Base-by-base conservation (phyloP, 2,113 vertebrate genomes). In the Morone saxatilis region DNA sequence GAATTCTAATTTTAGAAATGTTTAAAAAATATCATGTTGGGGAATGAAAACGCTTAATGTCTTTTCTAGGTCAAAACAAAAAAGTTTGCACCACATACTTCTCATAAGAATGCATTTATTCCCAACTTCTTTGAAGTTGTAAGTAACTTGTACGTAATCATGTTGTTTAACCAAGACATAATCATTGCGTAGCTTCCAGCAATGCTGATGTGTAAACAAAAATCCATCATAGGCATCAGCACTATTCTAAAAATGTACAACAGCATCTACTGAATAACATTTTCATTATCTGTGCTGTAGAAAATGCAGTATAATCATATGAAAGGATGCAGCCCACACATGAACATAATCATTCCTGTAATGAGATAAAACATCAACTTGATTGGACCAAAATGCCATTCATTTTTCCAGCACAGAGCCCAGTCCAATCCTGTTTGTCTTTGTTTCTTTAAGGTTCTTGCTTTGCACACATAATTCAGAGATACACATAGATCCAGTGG, bases 311-410 rank as follows among this genome's bases (percentile, higher is more conserved):
- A 54, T 60, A 72, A 63, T 56, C 20, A 59, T 5, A 56, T 69
- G 41, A 79, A 71, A 63, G 61, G 43, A 71, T 47, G 10, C 61
- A 59, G 53, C 76, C 76, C 54, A 76, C 54, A 70, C 72, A 22
- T 22, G 17, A 67, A 51, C 69, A 71, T 70, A 74, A 83, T 77
- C 54, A 25, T n/a, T 41, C 63, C 76, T 78, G 73, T 80, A 83
- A 85, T 83, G 76, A 83, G 66, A 61, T 20, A 68, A 80, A 85
- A 14, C 76, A 59, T 72, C 3, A 31, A 45, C 57, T 71, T 75
- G 61, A 78, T 61, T 78, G 25, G 67, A 72, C 2, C 7, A 60
- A 75, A 67, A 79, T 76, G 76, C 11, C 63, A 66, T 60, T 80
- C 53, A 61, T 65, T 66, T 41, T 59, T 25, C n/a, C 63, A 80